These are phyloP conservation scores for Saccopteryx bilineata DNA, from an alignment of 2,113 vertebrate species.

Conservation along the genomic window DNA sequence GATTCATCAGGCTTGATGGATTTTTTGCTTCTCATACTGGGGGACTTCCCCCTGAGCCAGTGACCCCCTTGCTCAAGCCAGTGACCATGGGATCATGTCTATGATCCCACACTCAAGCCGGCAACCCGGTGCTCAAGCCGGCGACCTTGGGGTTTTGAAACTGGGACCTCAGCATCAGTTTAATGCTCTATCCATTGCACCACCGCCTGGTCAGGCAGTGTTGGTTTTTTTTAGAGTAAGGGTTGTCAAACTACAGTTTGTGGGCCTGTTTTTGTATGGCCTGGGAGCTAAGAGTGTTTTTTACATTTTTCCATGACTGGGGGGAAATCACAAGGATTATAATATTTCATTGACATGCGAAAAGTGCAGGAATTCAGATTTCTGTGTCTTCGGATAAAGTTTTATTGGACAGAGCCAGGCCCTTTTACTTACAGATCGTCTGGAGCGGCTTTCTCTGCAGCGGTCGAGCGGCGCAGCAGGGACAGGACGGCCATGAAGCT, in stretches of 20 bases:
- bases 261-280: background rate
- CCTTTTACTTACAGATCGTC: background rate
- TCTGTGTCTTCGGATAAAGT: background rate
- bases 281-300: background rate
- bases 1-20: background rate
- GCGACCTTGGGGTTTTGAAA: too few relatives aligned
- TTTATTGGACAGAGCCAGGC: background rate
- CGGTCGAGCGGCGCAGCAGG: background rate
- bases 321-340: background rate
- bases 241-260: background rate
- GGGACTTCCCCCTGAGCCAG: too few relatives aligned
- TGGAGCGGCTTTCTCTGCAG: background rate
- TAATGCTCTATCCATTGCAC: too few relatives aligned
- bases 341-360: background rate
- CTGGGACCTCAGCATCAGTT: too few relatives aligned
- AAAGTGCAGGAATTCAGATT: background rate
- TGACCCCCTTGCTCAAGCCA: too few relatives aligned
- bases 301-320: background rate
- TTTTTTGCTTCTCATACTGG: background rate
- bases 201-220: too few relatives aligned
- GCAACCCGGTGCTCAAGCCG: too few relatives aligned
- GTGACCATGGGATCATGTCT: too few relatives aligned
- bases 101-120: too few relatives aligned
- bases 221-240: background rate
- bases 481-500: background rate